Base-by-base conservation (phyloP, 2,113 vertebrate species). In the Oreochromis niloticus region DNA sequence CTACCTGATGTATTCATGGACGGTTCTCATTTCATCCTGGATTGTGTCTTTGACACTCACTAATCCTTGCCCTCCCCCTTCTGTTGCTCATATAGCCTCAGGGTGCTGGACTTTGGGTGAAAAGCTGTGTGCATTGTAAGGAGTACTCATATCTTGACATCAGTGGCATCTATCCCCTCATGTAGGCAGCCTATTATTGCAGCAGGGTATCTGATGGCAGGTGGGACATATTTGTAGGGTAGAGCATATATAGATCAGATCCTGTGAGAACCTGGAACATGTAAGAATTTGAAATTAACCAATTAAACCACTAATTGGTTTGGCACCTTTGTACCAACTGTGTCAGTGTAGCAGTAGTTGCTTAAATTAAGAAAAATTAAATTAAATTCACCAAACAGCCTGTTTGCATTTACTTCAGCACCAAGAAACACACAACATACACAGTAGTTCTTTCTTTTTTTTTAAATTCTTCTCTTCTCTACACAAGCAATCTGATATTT, bases 241-340 rank as follows among this genome's bases (percentile, higher is more conserved):
- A 0, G 41, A 6, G 71, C 24, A 48, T 48, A 50, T 46, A 19
- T 32, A 19, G 11, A 50, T 75, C 43, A 75, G 9, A 12, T 50
- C 71, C 43, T 50, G 71, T 50, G 16, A 50, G 43, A 75, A 75
- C 46, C 3, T 75, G 71, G 71, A 75, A 50, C 41, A 11, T 75
- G 43, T 75, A 19, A 75, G 16, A 75, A 50, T 75, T 50, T 75
- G 16, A 48, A 50, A 39, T 66, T 2, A 75, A 50, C 50, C 6
- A 75, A 32, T 75, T 75, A 75, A 75, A 50, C 43, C 71, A 50
- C 71, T 50, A 50, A 75, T 75, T 75, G 24, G 41, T 75, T 48
- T 17, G 8, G 9, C 9, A 3, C 24, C 24, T 19, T 32, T 75
- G 24, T 50, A 75, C 71, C 4, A 3, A 32, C 41, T 30, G 24